Evolutionary conservation across 2,888 invertebrate genomes (phyloP).

Genomic region (Hyalella azteca): DNA sequence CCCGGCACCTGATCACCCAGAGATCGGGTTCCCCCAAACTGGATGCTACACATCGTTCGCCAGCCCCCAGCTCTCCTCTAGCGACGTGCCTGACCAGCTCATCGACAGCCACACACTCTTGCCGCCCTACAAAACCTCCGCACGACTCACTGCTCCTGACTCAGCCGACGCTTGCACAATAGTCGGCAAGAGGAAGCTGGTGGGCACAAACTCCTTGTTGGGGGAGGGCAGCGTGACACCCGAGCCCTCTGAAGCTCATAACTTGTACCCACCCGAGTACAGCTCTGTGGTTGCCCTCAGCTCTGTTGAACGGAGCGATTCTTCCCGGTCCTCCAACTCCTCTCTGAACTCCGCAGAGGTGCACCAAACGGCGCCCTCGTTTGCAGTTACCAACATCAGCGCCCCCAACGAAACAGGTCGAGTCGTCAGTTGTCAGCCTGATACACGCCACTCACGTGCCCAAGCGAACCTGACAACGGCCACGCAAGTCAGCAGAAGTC

Average conservation of each 20-base stretch:
- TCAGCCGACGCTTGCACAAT: slow-evolving; percentile 22
- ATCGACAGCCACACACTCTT: not conserved
- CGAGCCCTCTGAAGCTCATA: slow-evolving; percentile 13
- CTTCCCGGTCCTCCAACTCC: not conserved
- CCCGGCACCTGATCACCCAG: slow-evolving; percentile 37
- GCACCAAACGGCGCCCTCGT: not conserved
- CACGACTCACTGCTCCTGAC: not conserved
- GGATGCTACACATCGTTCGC: not conserved
- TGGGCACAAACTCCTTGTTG: slow-evolving; percentile 33
- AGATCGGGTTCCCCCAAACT: slow-evolving; percentile 27
- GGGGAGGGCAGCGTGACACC: not conserved
- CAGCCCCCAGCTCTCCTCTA: not conserved
- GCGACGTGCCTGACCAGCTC: not conserved
- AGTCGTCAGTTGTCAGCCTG: not conserved
- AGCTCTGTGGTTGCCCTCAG: not conserved
- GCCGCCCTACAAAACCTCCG: slow-evolving; percentile 19
- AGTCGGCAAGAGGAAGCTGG: slow-evolving; percentile 18
- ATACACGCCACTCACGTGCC: not conserved
- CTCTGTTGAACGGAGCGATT: not conserved
- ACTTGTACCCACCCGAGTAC: slow-evolving; percentile 41
- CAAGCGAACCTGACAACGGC: not conserved
- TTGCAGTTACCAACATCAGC: not conserved
- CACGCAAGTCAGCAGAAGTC: not conserved
- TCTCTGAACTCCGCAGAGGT: not conserved
- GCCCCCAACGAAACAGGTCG: not conserved